A percentile compares a stretch with the other conserved stretches of the same genome.
These are phyloP conservation scores for Drosophila neutralis DNA, from an alignment of 2,888 invertebrate species.

Conservation along the genomic window DNA sequence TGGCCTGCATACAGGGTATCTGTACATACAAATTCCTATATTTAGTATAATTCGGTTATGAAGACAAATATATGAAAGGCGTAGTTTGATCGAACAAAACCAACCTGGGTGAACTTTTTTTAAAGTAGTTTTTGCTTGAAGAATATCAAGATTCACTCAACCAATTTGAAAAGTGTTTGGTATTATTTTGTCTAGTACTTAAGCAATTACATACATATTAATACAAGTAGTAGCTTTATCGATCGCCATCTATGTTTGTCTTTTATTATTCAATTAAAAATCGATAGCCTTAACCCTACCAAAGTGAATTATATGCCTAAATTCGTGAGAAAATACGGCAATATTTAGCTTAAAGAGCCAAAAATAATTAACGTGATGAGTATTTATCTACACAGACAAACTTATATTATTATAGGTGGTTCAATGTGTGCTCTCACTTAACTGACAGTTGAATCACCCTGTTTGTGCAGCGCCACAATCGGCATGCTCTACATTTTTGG, in stretches of 20 bases:
- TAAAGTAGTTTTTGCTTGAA: not conserved
- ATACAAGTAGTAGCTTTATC: not conserved
- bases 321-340: not conserved
- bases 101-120: not conserved
- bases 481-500: slow-evolving; percentile 65
- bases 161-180: not conserved
- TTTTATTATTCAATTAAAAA: not conserved
- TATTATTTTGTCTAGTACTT: not conserved
- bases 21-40: not conserved
- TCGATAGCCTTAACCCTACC: not conserved
- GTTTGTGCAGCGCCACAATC: slow-evolving; percentile 52
- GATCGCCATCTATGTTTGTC: not conserved
- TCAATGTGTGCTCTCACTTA: not conserved
- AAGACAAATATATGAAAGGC: not conserved
- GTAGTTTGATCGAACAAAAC: not conserved
- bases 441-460: slow-evolving; percentile 43
- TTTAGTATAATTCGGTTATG: not conserved
- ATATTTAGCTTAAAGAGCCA: not conserved
- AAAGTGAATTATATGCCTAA: not conserved
- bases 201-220: not conserved
- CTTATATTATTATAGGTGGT: not conserved
- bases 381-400: no score
- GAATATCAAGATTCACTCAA: not conserved
- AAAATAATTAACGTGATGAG: not conserved
- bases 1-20: slow-evolving; percentile 32